These are phyloP conservation scores for Ceratina japonica DNA, from an alignment of 1,140 invertebrate genomes.

Conservation along the genomic window DNA sequence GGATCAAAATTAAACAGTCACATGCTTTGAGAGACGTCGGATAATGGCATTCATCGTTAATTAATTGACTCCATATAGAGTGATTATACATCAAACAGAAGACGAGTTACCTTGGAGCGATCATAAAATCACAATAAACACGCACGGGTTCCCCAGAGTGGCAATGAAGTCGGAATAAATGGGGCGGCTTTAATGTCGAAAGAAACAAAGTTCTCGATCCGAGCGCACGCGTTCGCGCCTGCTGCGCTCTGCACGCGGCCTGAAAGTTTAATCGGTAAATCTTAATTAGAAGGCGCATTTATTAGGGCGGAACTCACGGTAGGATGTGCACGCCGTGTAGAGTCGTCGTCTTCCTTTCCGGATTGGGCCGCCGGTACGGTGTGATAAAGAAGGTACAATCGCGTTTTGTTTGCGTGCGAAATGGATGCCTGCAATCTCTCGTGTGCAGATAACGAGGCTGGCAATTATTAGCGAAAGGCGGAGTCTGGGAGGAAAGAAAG, in stretches of 20 bases:
- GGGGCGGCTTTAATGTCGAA: slow-evolving; percentile 32
- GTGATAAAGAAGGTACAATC: slow-evolving; percentile 18
- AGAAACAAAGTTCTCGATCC: slow-evolving; percentile 36
- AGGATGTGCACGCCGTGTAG: background rate
- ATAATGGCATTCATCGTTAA: background rate
- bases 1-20: background rate
- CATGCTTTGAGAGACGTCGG: background rate
- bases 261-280: slow-evolving; percentile 46
- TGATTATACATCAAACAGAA: background rate
- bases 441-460: slow-evolving; percentile 37
- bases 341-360: background rate
- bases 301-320: slow-evolving; percentile 43
- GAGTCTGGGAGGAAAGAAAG: background rate
- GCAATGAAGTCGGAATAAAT: slow-evolving; percentile 24
- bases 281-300: slow-evolving; percentile 45
- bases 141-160: background rate
- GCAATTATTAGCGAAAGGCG: slow-evolving; percentile 41
- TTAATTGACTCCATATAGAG: background rate
- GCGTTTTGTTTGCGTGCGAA: slow-evolving; percentile 32
- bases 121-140: slow-evolving; percentile 22
- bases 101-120: background rate
- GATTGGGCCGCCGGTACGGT: background rate
- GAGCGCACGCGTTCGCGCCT: too few relatives aligned
- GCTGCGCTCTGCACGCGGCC: background rate
- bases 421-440: slow-evolving; percentile 20